A percentile compares a stretch with the other conserved stretches of the same genome.
phyloP scores from a whole-genome alignment of 2,797 vertebrate genomes.

The Pyrocephalus nanus region DNA sequence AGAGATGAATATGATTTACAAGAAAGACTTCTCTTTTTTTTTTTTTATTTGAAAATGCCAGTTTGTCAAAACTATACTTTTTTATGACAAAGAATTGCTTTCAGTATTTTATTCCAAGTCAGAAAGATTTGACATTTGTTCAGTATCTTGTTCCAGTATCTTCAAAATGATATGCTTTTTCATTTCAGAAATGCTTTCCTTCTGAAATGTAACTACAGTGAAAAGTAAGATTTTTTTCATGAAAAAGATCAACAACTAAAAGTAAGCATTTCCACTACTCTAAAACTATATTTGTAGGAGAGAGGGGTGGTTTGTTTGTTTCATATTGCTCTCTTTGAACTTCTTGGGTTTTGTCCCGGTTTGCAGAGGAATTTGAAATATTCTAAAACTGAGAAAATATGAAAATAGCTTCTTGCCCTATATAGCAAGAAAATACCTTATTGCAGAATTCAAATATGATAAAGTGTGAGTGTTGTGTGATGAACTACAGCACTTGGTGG shows the following conservation, averaged over 20 bases:
- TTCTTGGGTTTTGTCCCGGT: background rate
- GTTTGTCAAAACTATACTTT: background rate
- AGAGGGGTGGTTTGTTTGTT: background rate
- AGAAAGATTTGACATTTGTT: conserved; percentile 7
- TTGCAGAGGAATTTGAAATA: background rate
- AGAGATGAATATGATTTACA: background rate
- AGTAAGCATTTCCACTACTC: background rate
- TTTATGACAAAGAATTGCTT: background rate
- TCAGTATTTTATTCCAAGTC: background rate
- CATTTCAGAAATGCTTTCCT: background rate
- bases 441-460: background rate
- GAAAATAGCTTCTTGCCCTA: background rate
- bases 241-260: background rate
- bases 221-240: background rate
- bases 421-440: background rate
- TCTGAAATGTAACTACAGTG: background rate
- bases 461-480: background rate
- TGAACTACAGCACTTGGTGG: background rate
- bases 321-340: background rate
- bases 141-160: background rate
- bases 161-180: background rate
- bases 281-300: background rate
- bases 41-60: background rate
- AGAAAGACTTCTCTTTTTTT: background rate
- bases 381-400: background rate